phyloP scores from a whole-genome alignment of 2,888 invertebrate genomes.

The Xanthorhoe spadicearia region DNA sequence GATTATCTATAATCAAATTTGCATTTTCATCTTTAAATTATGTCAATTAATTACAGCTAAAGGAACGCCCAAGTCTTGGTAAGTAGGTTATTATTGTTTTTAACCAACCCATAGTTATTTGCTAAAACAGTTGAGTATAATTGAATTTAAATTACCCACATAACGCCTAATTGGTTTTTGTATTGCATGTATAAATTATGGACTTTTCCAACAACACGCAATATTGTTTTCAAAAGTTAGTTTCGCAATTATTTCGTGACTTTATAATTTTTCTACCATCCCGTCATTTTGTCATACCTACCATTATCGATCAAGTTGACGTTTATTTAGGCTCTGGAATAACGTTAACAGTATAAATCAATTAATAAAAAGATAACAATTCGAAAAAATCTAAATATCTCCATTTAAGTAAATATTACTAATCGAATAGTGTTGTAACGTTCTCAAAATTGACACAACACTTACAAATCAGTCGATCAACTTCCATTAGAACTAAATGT shows the following conservation, averaged over 20 bases:
- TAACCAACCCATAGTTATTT: slow-evolving; percentile 7
- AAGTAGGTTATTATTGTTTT: not conserved
- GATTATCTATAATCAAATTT: not conserved
- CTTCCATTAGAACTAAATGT: slow-evolving; percentile 71
- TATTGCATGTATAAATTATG: slow-evolving; percentile 17
- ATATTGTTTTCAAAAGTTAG: slow-evolving; percentile 4
- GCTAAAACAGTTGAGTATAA: slow-evolving; percentile 13
- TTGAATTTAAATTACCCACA: slow-evolving; percentile 24
- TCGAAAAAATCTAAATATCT: not conserved
- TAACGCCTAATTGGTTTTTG: slow-evolving; percentile 19
- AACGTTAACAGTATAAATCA: not conserved
- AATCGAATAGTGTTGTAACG: slow-evolving; percentile 1
- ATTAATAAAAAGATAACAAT: not conserved
- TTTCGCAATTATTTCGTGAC: not conserved
- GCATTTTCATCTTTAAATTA: not conserved
- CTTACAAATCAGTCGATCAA: slow-evolving; percentile 47
- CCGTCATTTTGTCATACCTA: not conserved
- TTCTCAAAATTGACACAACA: slow-evolving; percentile 41
- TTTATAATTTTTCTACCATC: not conserved
- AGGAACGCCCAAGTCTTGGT: not conserved
- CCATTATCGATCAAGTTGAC: not conserved
- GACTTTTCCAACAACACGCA: slow-evolving; percentile 8
- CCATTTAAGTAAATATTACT: slow-evolving; percentile 2
- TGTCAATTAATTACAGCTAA: not conserved
- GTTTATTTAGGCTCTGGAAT: not conserved